Evolutionary conservation across 2,888 invertebrate genomes (phyloP).

Genomic region (Tiliacea citrago): DNA sequence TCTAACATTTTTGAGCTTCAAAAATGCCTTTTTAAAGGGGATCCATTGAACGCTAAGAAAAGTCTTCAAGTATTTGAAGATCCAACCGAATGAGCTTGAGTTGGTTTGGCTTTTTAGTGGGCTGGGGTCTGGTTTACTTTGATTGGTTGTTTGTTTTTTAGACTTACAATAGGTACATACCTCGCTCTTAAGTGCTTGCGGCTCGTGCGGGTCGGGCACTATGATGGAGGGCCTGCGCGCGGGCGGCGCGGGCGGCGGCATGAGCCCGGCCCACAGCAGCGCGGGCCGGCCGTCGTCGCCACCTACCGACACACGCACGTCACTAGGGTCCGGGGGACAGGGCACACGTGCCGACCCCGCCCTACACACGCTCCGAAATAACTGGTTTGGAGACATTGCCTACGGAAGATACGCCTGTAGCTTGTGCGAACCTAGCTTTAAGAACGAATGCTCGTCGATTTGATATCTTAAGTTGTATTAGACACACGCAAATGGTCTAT

Average conservation of each 20-base stretch:
- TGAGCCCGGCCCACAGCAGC: conserved; percentile 85
- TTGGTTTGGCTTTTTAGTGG: no score
- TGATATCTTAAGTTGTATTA: background rate
- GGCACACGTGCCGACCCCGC: conserved; percentile 46
- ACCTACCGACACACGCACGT: conserved; percentile 64
- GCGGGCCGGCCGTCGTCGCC: conserved; percentile 80
- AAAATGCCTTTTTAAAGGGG: background rate
- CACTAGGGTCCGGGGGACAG: conserved; percentile 14
- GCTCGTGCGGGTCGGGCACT: conserved; percentile 90
- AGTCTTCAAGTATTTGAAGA: no score
- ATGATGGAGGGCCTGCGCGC: conserved; percentile 92
- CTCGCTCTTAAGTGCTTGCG: conserved; percentile 91
- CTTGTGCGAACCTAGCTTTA: conserved; percentile 6
- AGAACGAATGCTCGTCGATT: background rate
- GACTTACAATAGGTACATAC: conserved; percentile 59
- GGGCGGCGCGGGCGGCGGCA: conserved; percentile 91
- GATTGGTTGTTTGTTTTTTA: background rate
- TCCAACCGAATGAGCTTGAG: background rate
- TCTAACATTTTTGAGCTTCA: background rate
- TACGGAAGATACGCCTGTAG: conserved; percentile 49
- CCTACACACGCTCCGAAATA: conserved; percentile 50
- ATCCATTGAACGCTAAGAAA: background rate
- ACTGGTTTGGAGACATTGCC: conserved; percentile 48
- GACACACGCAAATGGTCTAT: conserved; percentile 3
- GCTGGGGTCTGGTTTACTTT: background rate